phyloP scores from a whole-genome alignment of 2,797 vertebrate genomes.

The Enteromius trimaculatus region DNA sequence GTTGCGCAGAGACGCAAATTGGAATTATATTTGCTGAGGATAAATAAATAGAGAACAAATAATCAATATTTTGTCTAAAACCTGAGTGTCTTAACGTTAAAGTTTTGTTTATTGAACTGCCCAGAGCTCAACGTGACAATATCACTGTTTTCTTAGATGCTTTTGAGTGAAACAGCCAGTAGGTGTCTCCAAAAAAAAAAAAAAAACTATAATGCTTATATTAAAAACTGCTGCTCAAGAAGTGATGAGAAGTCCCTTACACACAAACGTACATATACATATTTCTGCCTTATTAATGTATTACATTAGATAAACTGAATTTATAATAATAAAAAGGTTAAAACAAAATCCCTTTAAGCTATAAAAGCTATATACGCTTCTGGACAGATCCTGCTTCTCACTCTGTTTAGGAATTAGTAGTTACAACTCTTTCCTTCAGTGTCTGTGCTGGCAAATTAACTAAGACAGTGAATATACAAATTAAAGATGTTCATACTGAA shows the following conservation, averaged over 20 bases:
- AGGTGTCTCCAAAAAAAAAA: slow-evolving; percentile 41
- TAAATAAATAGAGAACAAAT: too few species aligned
- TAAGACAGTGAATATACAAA: neutral
- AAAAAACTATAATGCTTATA: too few species aligned
- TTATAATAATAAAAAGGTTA: neutral
- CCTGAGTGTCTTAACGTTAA: too few species aligned
- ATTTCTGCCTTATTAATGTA: neutral
- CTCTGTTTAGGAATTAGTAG: neutral
- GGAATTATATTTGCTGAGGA: too few species aligned
- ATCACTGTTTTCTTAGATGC: neutral
- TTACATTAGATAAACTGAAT: neutral
- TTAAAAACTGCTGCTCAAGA: neutral
- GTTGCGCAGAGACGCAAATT: too few species aligned
- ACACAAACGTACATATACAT: neutral
- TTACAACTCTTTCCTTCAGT: neutral
- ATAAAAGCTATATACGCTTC: neutral
- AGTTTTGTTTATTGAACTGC: too few species aligned
- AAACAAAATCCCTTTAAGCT: neutral
- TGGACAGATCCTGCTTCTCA: neutral
- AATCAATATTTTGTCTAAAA: too few species aligned
- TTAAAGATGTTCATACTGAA: neutral
- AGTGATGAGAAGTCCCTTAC: neutral
- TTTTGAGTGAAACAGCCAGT: slow-evolving; percentile 25
- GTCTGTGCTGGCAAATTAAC: neutral
- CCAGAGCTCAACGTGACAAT: too few species aligned